These are phyloP conservation scores for Lagothrix lagotricha DNA, from an alignment of 2,797 vertebrate species.

Conservation along the genomic window DNA sequence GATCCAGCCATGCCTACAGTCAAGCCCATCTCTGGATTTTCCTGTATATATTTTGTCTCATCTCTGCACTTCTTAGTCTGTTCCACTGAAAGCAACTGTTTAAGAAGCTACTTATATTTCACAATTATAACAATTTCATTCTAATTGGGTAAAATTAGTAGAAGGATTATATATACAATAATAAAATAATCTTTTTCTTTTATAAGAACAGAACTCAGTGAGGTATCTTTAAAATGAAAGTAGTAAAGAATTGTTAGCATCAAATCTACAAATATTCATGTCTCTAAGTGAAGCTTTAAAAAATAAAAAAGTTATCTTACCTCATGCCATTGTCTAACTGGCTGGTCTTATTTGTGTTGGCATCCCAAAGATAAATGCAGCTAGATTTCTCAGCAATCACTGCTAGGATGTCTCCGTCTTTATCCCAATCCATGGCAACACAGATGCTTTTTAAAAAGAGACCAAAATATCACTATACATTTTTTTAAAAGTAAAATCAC, in stretches of 20 bases:
- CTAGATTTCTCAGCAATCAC: slow-evolving; percentile 95
- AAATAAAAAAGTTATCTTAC: slow-evolving; percentile 81
- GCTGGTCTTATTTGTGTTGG: slow-evolving; percentile 94
- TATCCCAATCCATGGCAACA: slow-evolving; percentile 97
- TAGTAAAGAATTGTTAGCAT: neutral
- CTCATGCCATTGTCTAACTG: slow-evolving; percentile 96
- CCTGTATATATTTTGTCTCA: neutral
- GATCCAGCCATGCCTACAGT: neutral
- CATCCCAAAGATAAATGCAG: slow-evolving; percentile 94
- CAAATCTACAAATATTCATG: neutral
- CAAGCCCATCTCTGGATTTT: neutral
- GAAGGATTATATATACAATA: neutral
- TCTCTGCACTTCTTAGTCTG: neutral
- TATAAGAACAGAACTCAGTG: slow-evolving; percentile 16
- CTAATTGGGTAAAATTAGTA: neutral
- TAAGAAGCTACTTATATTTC: slow-evolving; percentile 5
- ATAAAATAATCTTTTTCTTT: slow-evolving; percentile 18
- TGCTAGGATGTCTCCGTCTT: slow-evolving; percentile 96
- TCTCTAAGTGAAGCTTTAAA: slow-evolving; percentile 48
- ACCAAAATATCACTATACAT: slow-evolving; percentile 36
- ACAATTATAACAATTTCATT: slow-evolving; percentile 33
- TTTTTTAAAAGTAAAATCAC: slow-evolving; percentile 16
- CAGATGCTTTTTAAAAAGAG: slow-evolving; percentile 84
- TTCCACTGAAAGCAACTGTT: neutral
- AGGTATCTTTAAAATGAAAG: slow-evolving; percentile 5